phyloP scores from a whole-genome alignment of 1,140 invertebrate species.

The Episyrphus balteatus region DNA sequence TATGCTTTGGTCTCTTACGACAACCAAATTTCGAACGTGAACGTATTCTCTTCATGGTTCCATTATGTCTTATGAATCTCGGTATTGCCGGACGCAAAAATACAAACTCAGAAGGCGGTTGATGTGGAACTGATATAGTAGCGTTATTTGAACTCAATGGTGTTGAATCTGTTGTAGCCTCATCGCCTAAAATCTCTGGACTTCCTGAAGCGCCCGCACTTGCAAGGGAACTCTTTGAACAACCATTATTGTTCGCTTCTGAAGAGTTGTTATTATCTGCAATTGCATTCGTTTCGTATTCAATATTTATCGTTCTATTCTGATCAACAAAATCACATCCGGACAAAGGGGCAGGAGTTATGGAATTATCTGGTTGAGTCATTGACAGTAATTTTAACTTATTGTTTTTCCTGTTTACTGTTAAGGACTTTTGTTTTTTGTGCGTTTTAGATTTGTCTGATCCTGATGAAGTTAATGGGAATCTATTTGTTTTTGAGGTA shows the following conservation, averaged over 20 bases:
- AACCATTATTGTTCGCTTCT: slow-evolving; percentile 7
- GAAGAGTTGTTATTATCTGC: slow-evolving; percentile 6
- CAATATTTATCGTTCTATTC: background rate
- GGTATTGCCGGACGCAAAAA: slow-evolving; percentile 8
- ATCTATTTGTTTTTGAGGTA: background rate
- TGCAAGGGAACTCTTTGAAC: background rate
- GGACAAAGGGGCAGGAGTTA: background rate
- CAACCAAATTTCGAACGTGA: slow-evolving; percentile 31
- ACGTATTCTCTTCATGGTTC: slow-evolving; percentile 18
- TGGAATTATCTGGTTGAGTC: background rate
- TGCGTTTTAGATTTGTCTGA: too few relatives aligned
- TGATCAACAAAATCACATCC: background rate
- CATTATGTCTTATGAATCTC: slow-evolving; percentile 4
- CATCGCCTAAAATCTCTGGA: slow-evolving; percentile 10
- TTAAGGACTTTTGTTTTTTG: background rate
- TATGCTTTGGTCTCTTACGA: slow-evolving; percentile 26
- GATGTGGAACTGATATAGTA: background rate
- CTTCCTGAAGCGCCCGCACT: slow-evolving; percentile 3
- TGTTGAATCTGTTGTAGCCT: slow-evolving; percentile 7
- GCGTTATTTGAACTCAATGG: slow-evolving; percentile 3
- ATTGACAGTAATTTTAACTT: too few relatives aligned
- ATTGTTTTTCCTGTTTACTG: background rate
- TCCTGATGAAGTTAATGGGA: too few relatives aligned
- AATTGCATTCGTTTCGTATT: slow-evolving; percentile 5
- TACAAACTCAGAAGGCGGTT: background rate